These are phyloP conservation scores for Peromyscus nudipes DNA, from an alignment of 2,797 vertebrate species.

Conservation along the genomic window DNA sequence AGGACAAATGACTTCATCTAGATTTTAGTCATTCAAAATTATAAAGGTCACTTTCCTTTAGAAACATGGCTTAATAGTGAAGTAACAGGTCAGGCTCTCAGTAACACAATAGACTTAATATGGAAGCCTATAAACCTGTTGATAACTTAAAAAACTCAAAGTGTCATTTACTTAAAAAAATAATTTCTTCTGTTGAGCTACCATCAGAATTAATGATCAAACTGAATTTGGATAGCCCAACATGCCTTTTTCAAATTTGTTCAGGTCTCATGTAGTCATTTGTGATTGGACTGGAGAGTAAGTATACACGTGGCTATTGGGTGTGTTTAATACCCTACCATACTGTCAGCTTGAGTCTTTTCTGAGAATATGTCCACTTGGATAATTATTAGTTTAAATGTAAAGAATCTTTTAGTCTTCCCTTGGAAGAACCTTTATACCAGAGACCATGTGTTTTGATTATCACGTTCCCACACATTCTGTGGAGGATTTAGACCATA, in stretches of 20 bases:
- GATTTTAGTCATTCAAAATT: conserved; percentile 45
- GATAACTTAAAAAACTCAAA: conserved; percentile 55
- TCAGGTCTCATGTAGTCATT: not conserved
- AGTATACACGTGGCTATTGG: not conserved
- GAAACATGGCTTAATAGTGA: not conserved
- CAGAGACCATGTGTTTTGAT: not conserved
- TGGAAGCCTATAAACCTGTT: not conserved
- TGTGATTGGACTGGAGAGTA: not conserved
- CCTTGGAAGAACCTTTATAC: not conserved
- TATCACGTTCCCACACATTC: not conserved
- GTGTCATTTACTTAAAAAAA: not conserved
- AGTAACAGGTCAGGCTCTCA: not conserved
- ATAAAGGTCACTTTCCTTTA: not conserved
- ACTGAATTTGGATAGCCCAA: not conserved
- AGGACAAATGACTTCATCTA: not conserved
- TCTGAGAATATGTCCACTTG: not conserved
- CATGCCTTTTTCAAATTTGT: conserved; percentile 25
- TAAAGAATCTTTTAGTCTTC: not conserved
- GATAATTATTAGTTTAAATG: not conserved
- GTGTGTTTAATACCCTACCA: not conserved
- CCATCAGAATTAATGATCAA: conserved; percentile 4
- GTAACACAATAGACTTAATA: conserved; percentile 46
- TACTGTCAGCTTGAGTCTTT: not conserved
- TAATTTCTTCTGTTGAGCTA: conserved; percentile 45
- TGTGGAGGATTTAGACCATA: not conserved